Percentiles rank a stretch among this genome's conserved stretches.
phyloP scores from a whole-genome alignment of 2,797 vertebrate genomes.

The Cheirogaleus major region DNA sequence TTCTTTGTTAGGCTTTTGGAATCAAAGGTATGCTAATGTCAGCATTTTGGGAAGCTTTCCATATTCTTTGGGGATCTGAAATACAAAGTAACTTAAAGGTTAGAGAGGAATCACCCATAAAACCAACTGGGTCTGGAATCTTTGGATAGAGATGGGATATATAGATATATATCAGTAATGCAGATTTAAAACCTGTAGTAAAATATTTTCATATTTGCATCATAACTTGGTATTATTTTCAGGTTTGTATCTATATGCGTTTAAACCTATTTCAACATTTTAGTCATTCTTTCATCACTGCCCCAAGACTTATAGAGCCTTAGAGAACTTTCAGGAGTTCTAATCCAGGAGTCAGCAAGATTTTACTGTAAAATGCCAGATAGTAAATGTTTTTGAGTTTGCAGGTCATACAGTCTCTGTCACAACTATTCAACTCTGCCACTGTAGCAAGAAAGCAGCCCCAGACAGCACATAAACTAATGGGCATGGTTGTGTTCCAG shows the following conservation, averaged over 20 bases:
- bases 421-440: not conserved
- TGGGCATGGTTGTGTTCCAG: not conserved
- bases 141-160: not conserved
- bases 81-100: not conserved
- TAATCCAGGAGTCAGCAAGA: not conserved
- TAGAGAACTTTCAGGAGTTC: not conserved
- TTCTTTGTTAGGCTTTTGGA: constrained; percentile 9
- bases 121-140: not conserved
- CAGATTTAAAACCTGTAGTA: not conserved
- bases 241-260: not conserved
- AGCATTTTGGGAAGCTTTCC: not conserved
- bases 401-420: not conserved
- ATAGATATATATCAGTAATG: not conserved
- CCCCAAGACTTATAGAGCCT: not conserved
- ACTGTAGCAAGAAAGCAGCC: not conserved
- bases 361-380: not conserved
- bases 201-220: not conserved
- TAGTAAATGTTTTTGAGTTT: not conserved
- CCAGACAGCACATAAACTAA: not conserved
- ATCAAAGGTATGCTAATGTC: not conserved
- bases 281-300: constrained; percentile 7
- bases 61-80: not conserved
- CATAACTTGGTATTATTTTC: not conserved
- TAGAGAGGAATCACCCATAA: not conserved
- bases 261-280: not conserved